Percentiles rank a stretch among this genome's conserved stretches.
Conservation (phyloP, 1,140 invertebrate species). For the Bathynomus jamesi region DNA sequence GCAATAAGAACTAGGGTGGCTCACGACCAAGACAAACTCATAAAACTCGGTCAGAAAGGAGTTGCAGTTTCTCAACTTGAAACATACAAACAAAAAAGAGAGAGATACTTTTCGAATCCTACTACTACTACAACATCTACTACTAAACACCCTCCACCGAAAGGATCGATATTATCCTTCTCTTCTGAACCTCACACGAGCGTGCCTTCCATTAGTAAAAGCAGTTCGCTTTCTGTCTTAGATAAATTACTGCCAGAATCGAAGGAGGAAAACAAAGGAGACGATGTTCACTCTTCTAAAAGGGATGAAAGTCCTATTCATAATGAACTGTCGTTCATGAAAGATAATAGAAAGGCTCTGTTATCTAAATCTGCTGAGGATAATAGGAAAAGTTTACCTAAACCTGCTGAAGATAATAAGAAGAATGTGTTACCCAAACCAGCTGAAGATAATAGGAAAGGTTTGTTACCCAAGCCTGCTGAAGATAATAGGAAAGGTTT, state of each 20-base stretch:
- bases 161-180: too few relatives aligned
- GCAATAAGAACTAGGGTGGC: neutral
- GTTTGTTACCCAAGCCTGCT: too few relatives aligned
- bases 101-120: neutral
- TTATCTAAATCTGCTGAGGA: too few relatives aligned
- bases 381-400: neutral
- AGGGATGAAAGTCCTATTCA: too few relatives aligned
- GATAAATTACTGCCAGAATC: neutral
- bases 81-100: neutral
- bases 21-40: neutral
- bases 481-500: too few relatives aligned
- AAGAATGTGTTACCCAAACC: too few relatives aligned
- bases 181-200: too few relatives aligned
- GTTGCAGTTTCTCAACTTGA: neutral
- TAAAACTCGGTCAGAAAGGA: neutral
- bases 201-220: too few relatives aligned
- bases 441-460: too few relatives aligned
- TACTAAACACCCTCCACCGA: neutral
- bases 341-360: too few relatives aligned
- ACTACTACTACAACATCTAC: neutral
- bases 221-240: neutral
- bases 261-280: neutral
- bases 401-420: neutral
- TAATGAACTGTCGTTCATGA: too few relatives aligned
- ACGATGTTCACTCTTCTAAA: neutral